These are phyloP conservation scores for Micropoecilia bifurca DNA, from an alignment of 2,797 vertebrate genomes.

Conservation along the genomic window DNA sequence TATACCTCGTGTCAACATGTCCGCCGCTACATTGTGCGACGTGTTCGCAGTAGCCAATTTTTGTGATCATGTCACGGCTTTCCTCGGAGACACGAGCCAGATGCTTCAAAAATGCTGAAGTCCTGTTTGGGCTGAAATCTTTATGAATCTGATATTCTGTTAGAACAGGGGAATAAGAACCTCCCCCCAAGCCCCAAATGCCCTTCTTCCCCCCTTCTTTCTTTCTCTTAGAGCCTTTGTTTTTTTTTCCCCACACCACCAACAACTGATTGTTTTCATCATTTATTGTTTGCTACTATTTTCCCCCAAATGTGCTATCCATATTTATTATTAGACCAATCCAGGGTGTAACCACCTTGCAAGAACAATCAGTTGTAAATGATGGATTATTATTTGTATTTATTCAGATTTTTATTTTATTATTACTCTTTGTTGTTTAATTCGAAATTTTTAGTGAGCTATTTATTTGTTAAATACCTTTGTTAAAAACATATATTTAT, in stretches of 20 bases:
- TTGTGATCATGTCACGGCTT: slow-evolving; percentile 63
- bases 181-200: no score
- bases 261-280: not conserved
- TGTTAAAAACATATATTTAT: not conserved
- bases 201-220: not conserved
- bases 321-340: not conserved
- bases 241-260: not conserved
- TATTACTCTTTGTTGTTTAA: not conserved
- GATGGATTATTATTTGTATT: not conserved
- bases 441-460: not conserved
- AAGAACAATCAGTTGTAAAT: not conserved
- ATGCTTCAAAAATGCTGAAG: slow-evolving; percentile 25
- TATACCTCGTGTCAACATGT: slow-evolving; percentile 40
- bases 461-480: not conserved
- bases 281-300: no score
- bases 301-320: not conserved
- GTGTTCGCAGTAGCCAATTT: slow-evolving; percentile 51
- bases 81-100: slow-evolving; percentile 28
- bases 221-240: not conserved
- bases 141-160: slow-evolving; percentile 35
- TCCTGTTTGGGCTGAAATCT: slow-evolving; percentile 30
- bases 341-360: not conserved
- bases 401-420: not conserved
- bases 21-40: slow-evolving; percentile 2
- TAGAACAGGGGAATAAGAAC: not conserved